phyloP scores from a whole-genome alignment of 2,888 invertebrate species.

The Cantharis lateralis region DNA sequence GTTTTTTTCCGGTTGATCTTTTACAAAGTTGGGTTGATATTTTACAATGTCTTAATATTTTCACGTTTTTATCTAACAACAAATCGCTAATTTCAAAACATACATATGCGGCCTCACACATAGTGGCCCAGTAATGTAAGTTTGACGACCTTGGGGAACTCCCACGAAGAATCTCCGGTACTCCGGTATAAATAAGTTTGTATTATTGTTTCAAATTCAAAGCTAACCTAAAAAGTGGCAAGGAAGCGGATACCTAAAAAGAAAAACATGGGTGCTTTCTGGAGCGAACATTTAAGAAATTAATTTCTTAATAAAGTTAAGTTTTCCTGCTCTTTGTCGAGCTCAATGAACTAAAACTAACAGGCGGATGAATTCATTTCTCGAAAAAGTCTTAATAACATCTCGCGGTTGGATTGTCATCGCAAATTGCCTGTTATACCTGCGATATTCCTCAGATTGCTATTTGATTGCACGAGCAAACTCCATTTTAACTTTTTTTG shows the following conservation, averaged over 20 bases:
- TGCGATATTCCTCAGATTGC: constrained; percentile 37
- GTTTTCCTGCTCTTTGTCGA: constrained; percentile 5
- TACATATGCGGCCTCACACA: neutral
- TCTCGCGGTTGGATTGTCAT: constrained; percentile 48
- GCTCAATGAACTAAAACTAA: constrained; percentile 40
- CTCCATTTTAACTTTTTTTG: constrained; percentile 12
- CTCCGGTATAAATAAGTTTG: neutral
- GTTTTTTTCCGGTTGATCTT: neutral
- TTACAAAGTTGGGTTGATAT: neutral
- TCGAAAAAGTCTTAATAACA: constrained; percentile 49
- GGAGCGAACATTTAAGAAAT: neutral
- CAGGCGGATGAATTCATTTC: constrained; percentile 43
- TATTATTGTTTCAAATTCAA: neutral
- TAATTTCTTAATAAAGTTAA: neutral
- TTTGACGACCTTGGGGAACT: neutral
- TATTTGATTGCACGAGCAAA: constrained; percentile 28
- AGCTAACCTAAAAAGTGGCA: neutral
- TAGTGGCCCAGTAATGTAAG: neutral
- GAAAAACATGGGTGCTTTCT: neutral
- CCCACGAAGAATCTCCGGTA: neutral
- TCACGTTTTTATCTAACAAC: neutral
- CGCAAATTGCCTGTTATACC: constrained; percentile 34
- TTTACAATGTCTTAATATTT: neutral
- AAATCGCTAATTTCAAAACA: neutral
- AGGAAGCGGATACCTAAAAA: neutral